Conservation (phyloP, 2,797 vertebrate genomes). For the Cyclura pinguis region DNA sequence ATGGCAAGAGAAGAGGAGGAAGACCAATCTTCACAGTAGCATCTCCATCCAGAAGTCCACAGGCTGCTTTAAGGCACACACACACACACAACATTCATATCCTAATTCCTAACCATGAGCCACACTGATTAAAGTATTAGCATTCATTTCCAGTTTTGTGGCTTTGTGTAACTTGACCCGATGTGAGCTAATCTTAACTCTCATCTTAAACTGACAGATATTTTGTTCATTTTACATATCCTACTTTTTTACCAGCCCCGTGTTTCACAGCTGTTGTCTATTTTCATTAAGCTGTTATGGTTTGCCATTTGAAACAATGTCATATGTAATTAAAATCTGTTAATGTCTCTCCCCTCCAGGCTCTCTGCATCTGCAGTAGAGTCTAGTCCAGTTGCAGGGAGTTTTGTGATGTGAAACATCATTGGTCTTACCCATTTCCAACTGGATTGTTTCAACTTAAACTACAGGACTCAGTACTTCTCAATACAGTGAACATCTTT, state of each 20-base stretch:
- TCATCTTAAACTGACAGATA: neutral
- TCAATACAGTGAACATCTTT: too few relatives aligned
- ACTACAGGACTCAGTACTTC: neutral
- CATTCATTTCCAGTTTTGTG: too few relatives aligned
- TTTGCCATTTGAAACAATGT: neutral
- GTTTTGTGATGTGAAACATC: neutral
- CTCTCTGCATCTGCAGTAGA: constrained; percentile 17
- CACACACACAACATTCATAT: too few relatives aligned
- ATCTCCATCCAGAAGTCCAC: too few relatives aligned
- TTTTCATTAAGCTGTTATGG: neutral
- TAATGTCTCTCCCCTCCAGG: constrained; percentile 19
- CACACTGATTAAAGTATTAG: too few relatives aligned
- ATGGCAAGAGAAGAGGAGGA: too few relatives aligned
- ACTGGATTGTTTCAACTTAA: neutral
- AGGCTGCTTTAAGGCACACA: too few relatives aligned
- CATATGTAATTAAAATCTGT: neutral
- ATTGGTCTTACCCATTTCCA: neutral
- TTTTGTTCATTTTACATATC: neutral
- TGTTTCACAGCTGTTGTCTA: constrained; percentile 25
- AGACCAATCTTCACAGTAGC: too few relatives aligned
- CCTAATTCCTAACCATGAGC: too few relatives aligned
- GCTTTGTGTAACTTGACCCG: constrained; percentile 39
- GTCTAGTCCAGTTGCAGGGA: constrained; percentile 6
- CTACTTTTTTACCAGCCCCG: neutral
- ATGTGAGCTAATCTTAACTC: neutral